phyloP scores from a whole-genome alignment of 92 coral and sea anemone species.

The Porites evermanni region DNA sequence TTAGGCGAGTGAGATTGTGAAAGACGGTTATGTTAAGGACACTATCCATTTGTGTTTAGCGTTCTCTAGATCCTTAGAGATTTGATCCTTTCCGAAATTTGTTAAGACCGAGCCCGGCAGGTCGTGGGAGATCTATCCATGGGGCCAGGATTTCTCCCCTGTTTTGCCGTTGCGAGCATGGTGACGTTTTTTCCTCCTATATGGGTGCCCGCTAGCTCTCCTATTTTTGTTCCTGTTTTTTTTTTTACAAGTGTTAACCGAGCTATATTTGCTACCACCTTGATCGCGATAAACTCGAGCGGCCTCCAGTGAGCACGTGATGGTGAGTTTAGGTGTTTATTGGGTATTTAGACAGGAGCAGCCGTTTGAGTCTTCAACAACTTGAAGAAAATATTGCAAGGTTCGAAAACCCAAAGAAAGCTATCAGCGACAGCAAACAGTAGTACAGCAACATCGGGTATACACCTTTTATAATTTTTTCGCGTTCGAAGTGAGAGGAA shows the following conservation, averaged over 20 bases:
- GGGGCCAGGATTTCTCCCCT: neutral
- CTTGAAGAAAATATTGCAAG: too few species aligned
- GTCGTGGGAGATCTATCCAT: conserved; percentile 1
- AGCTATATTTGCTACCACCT: neutral
- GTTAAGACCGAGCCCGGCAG: neutral
- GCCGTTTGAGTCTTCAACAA: too few species aligned
- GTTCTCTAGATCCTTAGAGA: neutral
- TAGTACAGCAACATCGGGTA: too few species aligned
- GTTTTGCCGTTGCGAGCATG: neutral
- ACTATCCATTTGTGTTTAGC: too few species aligned
- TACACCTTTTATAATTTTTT: too few species aligned
- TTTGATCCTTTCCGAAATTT: neutral
- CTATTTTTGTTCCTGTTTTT: neutral
- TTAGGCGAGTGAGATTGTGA: too few species aligned
- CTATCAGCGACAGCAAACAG: too few species aligned
- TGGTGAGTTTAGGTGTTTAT: neutral
- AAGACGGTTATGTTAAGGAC: too few species aligned
- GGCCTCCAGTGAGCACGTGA: conserved; percentile 5
- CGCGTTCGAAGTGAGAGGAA: too few species aligned
- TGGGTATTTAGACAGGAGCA: too few species aligned
- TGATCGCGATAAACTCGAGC: neutral
- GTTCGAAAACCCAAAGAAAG: too few species aligned
- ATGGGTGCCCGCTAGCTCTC: conserved; percentile 7
- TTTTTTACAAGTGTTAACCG: neutral
- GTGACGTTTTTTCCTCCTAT: neutral